Evolutionary conservation across 2,797 vertebrate genomes (phyloP).

Genomic region (Sebastes itinus): DNA sequence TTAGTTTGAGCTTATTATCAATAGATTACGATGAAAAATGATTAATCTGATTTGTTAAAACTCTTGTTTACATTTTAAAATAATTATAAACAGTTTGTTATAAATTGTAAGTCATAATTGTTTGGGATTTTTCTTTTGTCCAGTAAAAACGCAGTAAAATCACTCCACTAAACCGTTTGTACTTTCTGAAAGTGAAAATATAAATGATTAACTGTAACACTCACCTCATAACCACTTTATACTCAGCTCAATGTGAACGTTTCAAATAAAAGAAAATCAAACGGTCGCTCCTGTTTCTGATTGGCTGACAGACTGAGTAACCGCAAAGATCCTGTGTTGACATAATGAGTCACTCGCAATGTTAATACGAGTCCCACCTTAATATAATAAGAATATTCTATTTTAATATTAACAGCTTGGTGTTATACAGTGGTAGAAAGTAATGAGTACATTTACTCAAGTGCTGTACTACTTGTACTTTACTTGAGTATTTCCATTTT

Average conservation of each 20-base stretch:
- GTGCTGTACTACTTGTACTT: not conserved
- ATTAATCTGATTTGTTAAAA: too few relatives aligned
- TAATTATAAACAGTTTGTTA: too few relatives aligned
- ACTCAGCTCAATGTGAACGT: not conserved
- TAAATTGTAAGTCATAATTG: too few relatives aligned
- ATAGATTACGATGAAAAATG: not conserved
- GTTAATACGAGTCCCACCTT: not conserved
- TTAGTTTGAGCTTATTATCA: too few relatives aligned
- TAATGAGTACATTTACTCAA: not conserved
- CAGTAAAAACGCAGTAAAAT: too few relatives aligned
- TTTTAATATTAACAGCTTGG: not conserved
- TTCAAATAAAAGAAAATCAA: not conserved
- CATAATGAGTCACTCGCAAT: not conserved
- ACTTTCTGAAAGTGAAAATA: not conserved
- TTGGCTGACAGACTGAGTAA: not conserved
- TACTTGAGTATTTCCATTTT: not conserved
- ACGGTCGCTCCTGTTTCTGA: not conserved
- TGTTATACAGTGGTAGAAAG: not conserved
- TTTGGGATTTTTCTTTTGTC: too few relatives aligned
- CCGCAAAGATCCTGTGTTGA: not conserved
- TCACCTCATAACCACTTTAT: not conserved
- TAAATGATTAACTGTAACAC: not conserved
- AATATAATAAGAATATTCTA: not conserved
- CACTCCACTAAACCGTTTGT: too few relatives aligned
- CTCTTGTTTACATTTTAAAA: too few relatives aligned